Evolutionary conservation across 2,797 vertebrate species (phyloP), one percentile per base, ranked within the genome.

Genomic region (Spondyliosoma cantharus): DNA sequence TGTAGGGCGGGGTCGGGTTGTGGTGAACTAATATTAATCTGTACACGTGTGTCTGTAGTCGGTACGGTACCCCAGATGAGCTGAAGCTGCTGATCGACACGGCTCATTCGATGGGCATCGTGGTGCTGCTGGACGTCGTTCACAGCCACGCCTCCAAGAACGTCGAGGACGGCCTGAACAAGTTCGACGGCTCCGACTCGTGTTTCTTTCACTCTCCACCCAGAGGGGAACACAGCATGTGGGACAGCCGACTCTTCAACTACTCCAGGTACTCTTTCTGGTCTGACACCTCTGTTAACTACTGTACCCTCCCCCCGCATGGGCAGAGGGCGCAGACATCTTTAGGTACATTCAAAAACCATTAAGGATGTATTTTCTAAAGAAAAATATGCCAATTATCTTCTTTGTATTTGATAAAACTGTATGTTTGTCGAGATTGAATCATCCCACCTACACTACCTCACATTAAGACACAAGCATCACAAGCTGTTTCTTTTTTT

Each of bases 141-240:
- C 98, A 99, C 83, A 99, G 97, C 85, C 98, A 99, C 7, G 98
- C 98, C 8, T 99, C 97, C 58, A 97, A 96, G 78, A 99, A 99
- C 93, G 96, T 96, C 0, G 97, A 97, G 68, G 98, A 99, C 42
- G 98, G 98, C 1, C 93, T 99, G 71, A 99, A 99, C 90, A 43
- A 64, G 50, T 99, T 99, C 22, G 98, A 99, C 69, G 98, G 98
- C 22, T 97, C 97, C 0, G 95, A 98, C 91, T 95, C 97, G 2
- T 98, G 97, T 83, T 99, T 96, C 90, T 99, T 99, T 91, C 98
- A 99, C 90, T 92, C 96, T 0, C 97, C 96, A 3, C 90, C 95
- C 5, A 94, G 96, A 87, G 98, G 98, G 48, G 95, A 90, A 45
- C 98, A 99, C 86, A 81, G 68, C 16, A 91, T 95, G 32, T 99